Base-by-base conservation (phyloP, 2,888 invertebrate genomes). In the Hanleya hanleyi region DNA sequence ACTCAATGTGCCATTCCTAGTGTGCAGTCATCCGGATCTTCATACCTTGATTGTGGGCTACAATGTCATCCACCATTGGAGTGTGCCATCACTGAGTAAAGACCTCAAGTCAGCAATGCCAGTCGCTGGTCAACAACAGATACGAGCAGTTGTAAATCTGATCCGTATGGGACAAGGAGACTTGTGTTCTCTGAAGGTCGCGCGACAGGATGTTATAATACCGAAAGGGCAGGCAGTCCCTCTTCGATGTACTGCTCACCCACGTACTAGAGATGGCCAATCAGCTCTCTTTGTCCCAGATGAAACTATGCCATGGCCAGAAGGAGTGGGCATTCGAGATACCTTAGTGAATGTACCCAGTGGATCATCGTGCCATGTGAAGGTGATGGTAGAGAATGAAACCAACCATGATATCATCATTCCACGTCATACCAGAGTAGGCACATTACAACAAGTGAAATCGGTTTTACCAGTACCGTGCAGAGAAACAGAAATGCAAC, bases 41-140 rank as follows among this genome's bases (percentile, higher is more conserved):
- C 7, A 33, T 7, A 15, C 15, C 9, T 33, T 33, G 32, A 62
- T 62, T 32, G 22, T 62, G 7, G 33, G 62, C 9, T 62, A 29
- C 62, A 62, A 32, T 62, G 62, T 62, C 6, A 62, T 62, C 15
- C 9, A 62, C 7, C 62, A 62, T 7, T 62, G 36, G 62, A 22
- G 32, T 22, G 32, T 32, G 22, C 6, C 33, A 7, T 32, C 32
- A 7, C 36, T 62, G 33, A 22, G 7, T 7, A 35, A 22, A 32
- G 62, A 62, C 36, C 22, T 62, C 7, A 32, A 33, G 7, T 7
- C 22, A 32, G 33, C 62, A 12, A 33, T 62, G 22, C 62, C 36
- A 22, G 22, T 5, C 15, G 62, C 33, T 57, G 15, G 7, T 7
- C 7, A 12, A 6, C 7, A 35, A 33, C 7, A 32, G 32, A 7